Base-by-base conservation (phyloP, 2,888 invertebrate species). In the Epirrita christyi region DNA sequence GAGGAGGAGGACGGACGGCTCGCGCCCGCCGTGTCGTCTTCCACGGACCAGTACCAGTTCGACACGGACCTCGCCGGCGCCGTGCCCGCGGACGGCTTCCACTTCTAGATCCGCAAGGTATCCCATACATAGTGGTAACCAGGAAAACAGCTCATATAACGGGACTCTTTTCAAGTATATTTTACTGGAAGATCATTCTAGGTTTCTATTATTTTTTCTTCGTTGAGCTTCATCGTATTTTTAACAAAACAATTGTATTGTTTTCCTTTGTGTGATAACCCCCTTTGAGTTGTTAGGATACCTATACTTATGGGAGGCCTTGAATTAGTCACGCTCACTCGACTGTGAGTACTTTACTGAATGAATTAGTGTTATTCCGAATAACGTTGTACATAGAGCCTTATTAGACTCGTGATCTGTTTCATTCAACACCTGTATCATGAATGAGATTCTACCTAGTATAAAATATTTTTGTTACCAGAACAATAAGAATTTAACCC, bases 1-100 rank as follows among this genome's bases (percentile, higher is more conserved):
- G 97, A 97, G 76, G 98, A 98, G 77, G 97, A 97, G 70, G 97
- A 97, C 73, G 89, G 94, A 0, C 93, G 95, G 49, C 93, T 97
- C 8, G 97, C 97, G 34, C 98, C 97, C 0, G 92, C 94, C 9
- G 95, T 96, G 21, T 96, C 96, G 61, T 95, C 96, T 68, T 93
- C 94, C 4, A 94, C 94, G 11, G 94, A 94, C 77, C 96, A 96
- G 80, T 96, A 95, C 78, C 93, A 94, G 74, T 97, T 95, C 77
- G 93, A 92, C 77, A 88, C 95, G 8, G 95, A 95, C 80, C 94
- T 95, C 73, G 93, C 94, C 52, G 93, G 95, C 73, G 93, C 94
- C 52, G 93, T 96, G 70, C 96, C 96, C 15, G 95, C 95, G 92
- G 96, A 95, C 67, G 96, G 96, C 72, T 97, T 96, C 83, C 94